A percentile compares a stretch with the other conserved stretches of the same genome.
phyloP scores from a whole-genome alignment of 2,797 vertebrate genomes.

The Parambassis ranga region DNA sequence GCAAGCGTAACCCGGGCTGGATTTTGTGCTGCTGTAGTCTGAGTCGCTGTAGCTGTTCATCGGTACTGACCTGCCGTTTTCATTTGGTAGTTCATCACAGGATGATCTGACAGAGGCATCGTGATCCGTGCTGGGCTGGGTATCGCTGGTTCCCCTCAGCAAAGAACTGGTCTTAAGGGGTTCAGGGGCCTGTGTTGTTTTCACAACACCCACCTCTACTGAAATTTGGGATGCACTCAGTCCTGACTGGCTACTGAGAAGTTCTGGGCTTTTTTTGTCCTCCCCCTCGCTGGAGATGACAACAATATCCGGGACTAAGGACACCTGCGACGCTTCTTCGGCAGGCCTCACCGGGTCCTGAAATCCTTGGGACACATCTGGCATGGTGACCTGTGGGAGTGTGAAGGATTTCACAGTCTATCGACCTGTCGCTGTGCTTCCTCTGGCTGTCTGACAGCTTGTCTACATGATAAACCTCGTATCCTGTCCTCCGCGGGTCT shows the following conservation, averaged over 20 bases:
- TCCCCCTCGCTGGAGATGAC: neutral
- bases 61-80: neutral
- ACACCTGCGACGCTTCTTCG: neutral
- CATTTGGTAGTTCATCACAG: neutral
- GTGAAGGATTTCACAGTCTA: neutral
- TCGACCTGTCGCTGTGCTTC: constrained; percentile 2
- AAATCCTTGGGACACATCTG: constrained; percentile 22
- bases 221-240: neutral
- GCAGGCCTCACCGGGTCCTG: neutral
- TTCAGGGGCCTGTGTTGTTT: constrained; percentile 11
- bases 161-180: constrained; percentile 27
- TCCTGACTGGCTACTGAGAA: neutral
- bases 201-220: constrained; percentile 61
- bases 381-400: constrained; percentile 45
- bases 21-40: constrained; percentile 35
- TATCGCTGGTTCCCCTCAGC: neutral
- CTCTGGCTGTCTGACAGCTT: neutral
- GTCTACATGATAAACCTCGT: constrained; percentile 20
- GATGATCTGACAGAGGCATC: neutral
- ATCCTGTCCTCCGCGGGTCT: too few species aligned
- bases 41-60: neutral
- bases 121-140: neutral
- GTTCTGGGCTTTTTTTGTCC: too few species aligned
- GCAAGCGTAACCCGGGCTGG: neutral
- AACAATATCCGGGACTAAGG: constrained; percentile 15